phyloP scores from a whole-genome alignment of 2,113 vertebrate genomes.

The Pedetes capensis region DNA sequence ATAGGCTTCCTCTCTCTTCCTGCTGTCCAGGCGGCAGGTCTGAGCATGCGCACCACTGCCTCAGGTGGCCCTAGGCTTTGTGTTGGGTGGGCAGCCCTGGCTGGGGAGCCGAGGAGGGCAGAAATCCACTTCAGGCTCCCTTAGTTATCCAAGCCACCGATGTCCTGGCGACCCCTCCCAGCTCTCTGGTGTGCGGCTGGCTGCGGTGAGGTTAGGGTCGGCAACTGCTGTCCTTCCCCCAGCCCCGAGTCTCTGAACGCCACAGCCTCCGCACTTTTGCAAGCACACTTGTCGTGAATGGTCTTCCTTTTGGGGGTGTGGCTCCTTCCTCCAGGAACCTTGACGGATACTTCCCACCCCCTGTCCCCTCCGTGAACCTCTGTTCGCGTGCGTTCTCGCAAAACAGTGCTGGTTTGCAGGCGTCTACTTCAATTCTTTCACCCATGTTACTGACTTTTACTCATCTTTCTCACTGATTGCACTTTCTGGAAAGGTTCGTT shows the following conservation, averaged over 20 bases:
- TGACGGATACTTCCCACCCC: not conserved
- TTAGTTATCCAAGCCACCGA: not conserved
- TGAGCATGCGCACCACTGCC: fast-evolving
- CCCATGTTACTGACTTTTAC: not conserved
- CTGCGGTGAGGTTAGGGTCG: fast-evolving
- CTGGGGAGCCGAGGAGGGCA: not conserved
- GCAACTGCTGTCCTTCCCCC: not conserved
- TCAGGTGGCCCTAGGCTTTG: not conserved
- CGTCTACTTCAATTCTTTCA: not conserved
- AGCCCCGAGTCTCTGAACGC: not conserved
- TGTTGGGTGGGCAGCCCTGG: not conserved
- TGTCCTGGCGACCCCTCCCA: not conserved
- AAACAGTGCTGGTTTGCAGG: not conserved
- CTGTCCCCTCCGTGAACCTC: not conserved
- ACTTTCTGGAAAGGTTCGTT: not conserved
- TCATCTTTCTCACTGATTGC: conserved; percentile 36
- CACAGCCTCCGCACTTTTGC: not conserved
- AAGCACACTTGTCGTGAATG: not conserved
- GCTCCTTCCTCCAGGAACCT: not conserved
- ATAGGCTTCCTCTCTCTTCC: not conserved
- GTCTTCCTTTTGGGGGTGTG: not conserved
- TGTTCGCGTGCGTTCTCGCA: not conserved
- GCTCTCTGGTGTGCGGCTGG: too few relatives aligned
- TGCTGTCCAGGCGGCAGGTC: not conserved
- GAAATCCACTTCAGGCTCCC: not conserved